Percentiles rank a stretch among this genome's conserved stretches.
Evolutionary conservation across 2,797 vertebrate genomes (phyloP).

Genomic region (Hypotaenidia okinawae): DNA sequence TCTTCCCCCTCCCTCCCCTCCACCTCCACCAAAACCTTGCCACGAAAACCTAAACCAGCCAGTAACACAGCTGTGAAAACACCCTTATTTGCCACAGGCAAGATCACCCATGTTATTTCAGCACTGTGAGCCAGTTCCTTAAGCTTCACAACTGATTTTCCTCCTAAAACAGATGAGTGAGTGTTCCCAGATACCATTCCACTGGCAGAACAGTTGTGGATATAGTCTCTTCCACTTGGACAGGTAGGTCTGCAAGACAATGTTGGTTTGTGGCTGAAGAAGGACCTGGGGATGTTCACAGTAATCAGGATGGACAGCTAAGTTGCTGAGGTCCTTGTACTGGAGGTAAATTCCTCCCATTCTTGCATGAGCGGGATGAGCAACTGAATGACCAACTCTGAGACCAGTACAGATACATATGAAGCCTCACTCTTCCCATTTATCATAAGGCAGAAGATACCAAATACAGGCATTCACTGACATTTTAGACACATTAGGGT

Average conservation of each 20-base stretch:
- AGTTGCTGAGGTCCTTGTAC: not conserved
- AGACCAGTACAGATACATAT: accelerated
- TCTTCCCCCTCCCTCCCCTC: too few species aligned
- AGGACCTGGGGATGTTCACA: not conserved
- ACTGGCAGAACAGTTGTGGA: not conserved
- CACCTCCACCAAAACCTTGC: too few species aligned
- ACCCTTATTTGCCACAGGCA: not conserved
- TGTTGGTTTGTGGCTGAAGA: not conserved
- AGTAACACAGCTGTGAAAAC: not conserved
- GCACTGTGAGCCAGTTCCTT: not conserved
- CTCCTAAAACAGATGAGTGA: not conserved
- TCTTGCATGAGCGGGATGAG: not conserved
- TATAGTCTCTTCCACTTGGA: not conserved
- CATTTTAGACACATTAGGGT: not conserved
- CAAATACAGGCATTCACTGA: not conserved
- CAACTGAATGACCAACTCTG: not conserved
- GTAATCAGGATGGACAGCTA: not conserved
- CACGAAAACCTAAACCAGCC: too few species aligned
- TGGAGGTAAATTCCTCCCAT: not conserved
- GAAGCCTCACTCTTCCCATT: not conserved
- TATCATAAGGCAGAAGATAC: not conserved
- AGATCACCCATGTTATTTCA: not conserved
- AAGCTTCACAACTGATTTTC: not conserved
- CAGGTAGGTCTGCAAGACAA: not conserved
- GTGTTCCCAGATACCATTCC: not conserved